A percentile compares a stretch with the other conserved stretches of the same genome.
These are phyloP conservation scores for Beris morrisii DNA, from an alignment of 2,888 invertebrate species.

Conservation along the genomic window DNA sequence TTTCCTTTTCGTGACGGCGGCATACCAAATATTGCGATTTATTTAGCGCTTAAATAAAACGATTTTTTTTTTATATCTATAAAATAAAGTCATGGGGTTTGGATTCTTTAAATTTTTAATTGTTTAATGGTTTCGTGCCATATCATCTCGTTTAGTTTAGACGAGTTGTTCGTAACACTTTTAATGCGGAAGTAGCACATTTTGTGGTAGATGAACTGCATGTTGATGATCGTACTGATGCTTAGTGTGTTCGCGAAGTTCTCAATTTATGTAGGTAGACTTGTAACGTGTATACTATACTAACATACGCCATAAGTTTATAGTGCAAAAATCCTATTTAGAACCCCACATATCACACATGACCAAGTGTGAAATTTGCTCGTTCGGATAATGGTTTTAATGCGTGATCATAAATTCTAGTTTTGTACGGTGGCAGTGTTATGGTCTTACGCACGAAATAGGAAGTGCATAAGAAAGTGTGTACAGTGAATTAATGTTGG, in stretches of 20 bases:
- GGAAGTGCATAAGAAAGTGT: too few species aligned
- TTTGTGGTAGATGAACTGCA: conserved; percentile 19
- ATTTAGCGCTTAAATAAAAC: neutral
- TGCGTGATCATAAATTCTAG: too few species aligned
- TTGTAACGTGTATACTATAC: conserved; percentile 1
- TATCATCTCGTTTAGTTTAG: conserved; percentile 34
- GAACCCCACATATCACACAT: too few species aligned
- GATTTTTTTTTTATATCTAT: neutral
- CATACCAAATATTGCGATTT: conserved; percentile 5
- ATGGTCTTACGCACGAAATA: too few species aligned
- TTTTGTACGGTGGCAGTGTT: too few species aligned
- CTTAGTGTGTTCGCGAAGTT: neutral
- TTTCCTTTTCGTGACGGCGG: neutral
- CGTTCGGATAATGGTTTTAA: too few species aligned
- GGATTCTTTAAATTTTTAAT: conserved; percentile 30
- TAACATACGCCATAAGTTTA: too few species aligned
- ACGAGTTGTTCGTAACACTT: conserved; percentile 24
- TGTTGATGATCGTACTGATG: neutral
- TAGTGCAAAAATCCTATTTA: too few species aligned
- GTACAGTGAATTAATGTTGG: too few species aligned
- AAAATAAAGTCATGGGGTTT: conserved; percentile 6
- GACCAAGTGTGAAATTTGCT: too few species aligned
- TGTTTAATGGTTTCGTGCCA: conserved; percentile 38
- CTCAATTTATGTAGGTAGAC: neutral
- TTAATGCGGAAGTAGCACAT: conserved; percentile 39